These are phyloP conservation scores for Plebejus anna DNA, from an alignment of 2,888 invertebrate species.

Conservation along the genomic window DNA sequence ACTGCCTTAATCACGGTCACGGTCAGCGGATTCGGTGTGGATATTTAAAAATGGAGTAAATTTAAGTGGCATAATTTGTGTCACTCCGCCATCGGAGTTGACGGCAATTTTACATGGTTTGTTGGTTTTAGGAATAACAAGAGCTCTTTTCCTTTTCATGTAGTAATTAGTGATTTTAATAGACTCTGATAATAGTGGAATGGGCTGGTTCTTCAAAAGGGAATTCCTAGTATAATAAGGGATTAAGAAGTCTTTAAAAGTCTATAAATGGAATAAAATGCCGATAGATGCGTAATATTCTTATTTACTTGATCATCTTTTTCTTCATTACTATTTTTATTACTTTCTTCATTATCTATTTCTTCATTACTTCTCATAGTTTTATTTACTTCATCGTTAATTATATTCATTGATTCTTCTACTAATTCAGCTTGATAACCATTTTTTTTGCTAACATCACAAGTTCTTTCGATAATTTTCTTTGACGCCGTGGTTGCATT, in stretches of 20 bases:
- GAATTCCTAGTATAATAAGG: not conserved
- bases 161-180: not conserved
- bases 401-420: too few species aligned
- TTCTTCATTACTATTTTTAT: too few species aligned
- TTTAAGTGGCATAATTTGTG: conserved; percentile 26
- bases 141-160: not conserved
- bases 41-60: conserved; percentile 27
- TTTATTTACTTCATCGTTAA: too few species aligned
- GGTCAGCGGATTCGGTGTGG: conserved; percentile 17
- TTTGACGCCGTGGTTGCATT: not conserved
- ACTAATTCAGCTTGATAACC: too few species aligned
- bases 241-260: too few species aligned
- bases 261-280: not conserved
- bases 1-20: conserved; percentile 14
- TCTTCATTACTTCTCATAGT: too few species aligned
- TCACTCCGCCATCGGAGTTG: not conserved
- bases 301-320: too few species aligned
- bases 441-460: too few species aligned
- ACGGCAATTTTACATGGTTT: conserved; percentile 25
- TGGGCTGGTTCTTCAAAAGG: not conserved
- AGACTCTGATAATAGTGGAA: not conserved
- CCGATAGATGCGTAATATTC: too few species aligned
- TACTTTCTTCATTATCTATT: too few species aligned
- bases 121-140: conserved; percentile 7
- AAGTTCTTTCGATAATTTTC: too few species aligned